These are phyloP conservation scores for Amphiprion percula DNA, from an alignment of 2,113 vertebrate species.

Conservation along the genomic window DNA sequence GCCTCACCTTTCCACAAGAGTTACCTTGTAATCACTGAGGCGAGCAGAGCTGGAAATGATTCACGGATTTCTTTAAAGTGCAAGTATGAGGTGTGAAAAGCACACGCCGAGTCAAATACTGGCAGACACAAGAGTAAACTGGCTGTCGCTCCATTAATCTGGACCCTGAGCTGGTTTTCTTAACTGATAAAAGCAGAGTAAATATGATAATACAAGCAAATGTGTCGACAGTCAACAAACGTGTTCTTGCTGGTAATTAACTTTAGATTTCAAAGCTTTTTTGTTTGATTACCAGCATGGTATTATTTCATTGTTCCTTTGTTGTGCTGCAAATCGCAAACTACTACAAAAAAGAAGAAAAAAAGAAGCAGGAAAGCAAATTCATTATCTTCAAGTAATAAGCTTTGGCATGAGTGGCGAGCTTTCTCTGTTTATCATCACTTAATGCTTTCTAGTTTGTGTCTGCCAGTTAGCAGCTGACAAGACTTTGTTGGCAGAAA, in stretches of 20 bases:
- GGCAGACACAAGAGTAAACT: neutral
- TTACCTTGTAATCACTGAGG: constrained; percentile 23
- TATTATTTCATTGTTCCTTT: constrained; percentile 16
- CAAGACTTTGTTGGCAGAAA: neutral
- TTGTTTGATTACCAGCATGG: constrained; percentile 11
- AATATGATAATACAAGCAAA: constrained; percentile 2
- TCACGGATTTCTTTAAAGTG: constrained; percentile 28
- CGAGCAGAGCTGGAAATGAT: constrained; percentile 21
- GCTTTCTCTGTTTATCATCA: constrained; percentile 25
- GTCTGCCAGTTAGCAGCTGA: constrained; percentile 6
- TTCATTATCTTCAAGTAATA: neutral
- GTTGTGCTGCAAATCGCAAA: neutral
- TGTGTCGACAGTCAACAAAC: constrained; percentile 4
- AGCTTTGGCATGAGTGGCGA: neutral
- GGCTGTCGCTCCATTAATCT: neutral
- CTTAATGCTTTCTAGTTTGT: constrained; percentile 22
- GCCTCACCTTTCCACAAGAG: constrained; percentile 33
- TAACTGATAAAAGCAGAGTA: neutral
- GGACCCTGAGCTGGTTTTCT: neutral
- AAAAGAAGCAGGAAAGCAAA: neutral
- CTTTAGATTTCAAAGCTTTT: neutral
- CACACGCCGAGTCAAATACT: neutral
- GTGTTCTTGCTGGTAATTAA: constrained; percentile 4
- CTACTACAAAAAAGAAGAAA: neutral
- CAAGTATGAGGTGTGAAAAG: constrained; percentile 14